Evolutionary conservation across 2,888 invertebrate species (phyloP), one percentile per base, ranked within the genome.

Genomic region (Helobdella robusta): DNA sequence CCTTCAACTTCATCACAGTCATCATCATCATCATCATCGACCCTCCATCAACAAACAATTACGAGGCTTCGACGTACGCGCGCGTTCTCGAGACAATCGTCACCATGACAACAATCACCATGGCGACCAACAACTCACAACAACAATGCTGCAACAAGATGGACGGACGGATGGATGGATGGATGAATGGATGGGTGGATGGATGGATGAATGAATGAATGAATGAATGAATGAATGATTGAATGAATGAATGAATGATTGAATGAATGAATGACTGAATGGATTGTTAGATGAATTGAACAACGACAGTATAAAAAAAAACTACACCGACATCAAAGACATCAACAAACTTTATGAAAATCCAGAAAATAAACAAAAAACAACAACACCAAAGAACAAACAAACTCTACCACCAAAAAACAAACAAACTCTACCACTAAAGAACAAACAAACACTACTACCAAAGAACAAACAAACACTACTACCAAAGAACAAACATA

Each of bases 91-190:
- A 40, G 40, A 50, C 23, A 18, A 50, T 15, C 52, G 23, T 20
- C 23, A 54, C 23, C 54, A 54, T 28, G 18, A 54, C 23, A 25
- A 54, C 2, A 25, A 20, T 11, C 54, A 54, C 23, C 54, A 54
- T 11, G 28, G 30, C 23, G 28, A 25, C 30, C 54, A 54, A 28
- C 54, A 54, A 28, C 54, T 18, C n/a, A n/a, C n/a, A n/a, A n/a
- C n/a, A n/a, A n/a, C n/a, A n/a, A n/a, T n/a, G n/a, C n/a, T n/a
- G n/a, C n/a, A n/a, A n/a, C n/a, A n/a, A 28, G 52, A 52, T 52
- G 52, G 52, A 52, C 28, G 52, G 52, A 52, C 28, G 52, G 52
- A 52, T 52, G 52, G 52, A 52, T 52, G 52, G 52, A 52, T 52
- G 52, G 52, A 52, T 52, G 52, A 28, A 52, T 52, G 52, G 52